Evolutionary conservation across 2,888 invertebrate species (phyloP), one percentile per base, ranked within the genome.

Genomic region (Chrysodeixis includens): DNA sequence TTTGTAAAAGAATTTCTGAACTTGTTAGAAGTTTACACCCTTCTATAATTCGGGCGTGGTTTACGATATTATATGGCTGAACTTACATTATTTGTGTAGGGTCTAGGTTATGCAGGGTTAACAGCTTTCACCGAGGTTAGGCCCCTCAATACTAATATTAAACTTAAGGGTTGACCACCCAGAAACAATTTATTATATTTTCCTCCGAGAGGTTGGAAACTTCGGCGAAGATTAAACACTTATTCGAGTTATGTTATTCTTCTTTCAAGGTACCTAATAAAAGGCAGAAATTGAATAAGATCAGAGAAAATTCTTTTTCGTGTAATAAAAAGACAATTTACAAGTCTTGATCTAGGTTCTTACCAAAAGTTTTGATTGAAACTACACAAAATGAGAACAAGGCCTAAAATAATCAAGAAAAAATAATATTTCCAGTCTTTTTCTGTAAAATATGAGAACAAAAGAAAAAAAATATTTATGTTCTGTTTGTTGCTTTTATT

Each of bases 401-500:
- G 26, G 6, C 26, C 26, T 26, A 26, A 26, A 26, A 26, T 26
- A 6, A 26, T 26, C 26, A 4, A 26, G 26, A 26, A 4, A 26
- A n/a, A n/a, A n/a, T n/a, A n/a, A n/a, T n/a, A n/a, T n/a, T n/a
- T n/a, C n/a, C n/a, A n/a, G n/a, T n/a, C n/a, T n/a, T n/a, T n/a
- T n/a, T n/a, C n/a, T n/a, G n/a, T n/a, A n/a, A 18, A 49, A 20
- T 18, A 10, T 49, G n/a, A 40, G 40, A 40, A n/a, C 40, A 40
- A 40, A n/a, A n/a, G 14, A 0, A 40, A n/a, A 40, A 40, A 40
- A 5, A 40, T n/a, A 35, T 35, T 14, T 14, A 3, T 14, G 63
- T 1, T 35, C 51, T 63, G 18, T 32, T 22, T 26, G 10, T 54
- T 30, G 16, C 65, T 72, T 73, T 51, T 66, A 55, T 72, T 73